Base-by-base conservation (phyloP, 2,888 invertebrate genomes). In the Helleia helle region DNA sequence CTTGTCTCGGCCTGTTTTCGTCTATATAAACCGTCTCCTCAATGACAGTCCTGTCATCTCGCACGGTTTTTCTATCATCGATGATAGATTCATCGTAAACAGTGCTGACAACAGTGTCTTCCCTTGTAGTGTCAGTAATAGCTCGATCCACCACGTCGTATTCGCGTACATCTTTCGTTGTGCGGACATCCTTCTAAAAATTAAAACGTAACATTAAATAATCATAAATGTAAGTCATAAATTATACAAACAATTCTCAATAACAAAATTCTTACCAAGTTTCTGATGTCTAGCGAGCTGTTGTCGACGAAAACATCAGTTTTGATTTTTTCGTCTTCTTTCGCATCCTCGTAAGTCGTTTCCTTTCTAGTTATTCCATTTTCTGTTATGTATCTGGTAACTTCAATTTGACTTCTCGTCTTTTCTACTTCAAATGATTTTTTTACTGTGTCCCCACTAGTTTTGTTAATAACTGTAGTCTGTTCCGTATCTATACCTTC, bases 241-340 rank as follows among this genome's bases (percentile, higher is more conserved):
- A n/a, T n/a, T n/a, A n/a, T n/a, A n/a, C n/a, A n/a, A n/a, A n/a
- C n/a, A n/a, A n/a, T n/a, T n/a, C n/a, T n/a, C n/a, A n/a, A n/a
- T n/a, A n/a, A n/a, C 25, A 30, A 5, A 8, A 14, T 15, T 64
- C 81, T 81, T 68, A 86, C 86, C 84, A 76, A 68, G 57, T 83
- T 84, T 74, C 67, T 84, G 80, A 84, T 72, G 74, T 86, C 86
- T 68, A 76, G 63, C 67, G 67, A 65, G 56, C 80, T 86, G 55
- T 84, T 84, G 54, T 86, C 86, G 59, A 86, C 84, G 64, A 75
- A 85, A 57, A 81, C 84, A 63, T 86, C 73, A 17, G 84, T 85
- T 58, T 64, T 80, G 40, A 85, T 58, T 55, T 85, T 86, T 40
- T 86, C 85, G 48, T 86, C 84, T 59, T 68, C 81, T 51, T 85